These are phyloP conservation scores for Triops cancriformis DNA, from an alignment of 1,140 invertebrate species.

Conservation along the genomic window DNA sequence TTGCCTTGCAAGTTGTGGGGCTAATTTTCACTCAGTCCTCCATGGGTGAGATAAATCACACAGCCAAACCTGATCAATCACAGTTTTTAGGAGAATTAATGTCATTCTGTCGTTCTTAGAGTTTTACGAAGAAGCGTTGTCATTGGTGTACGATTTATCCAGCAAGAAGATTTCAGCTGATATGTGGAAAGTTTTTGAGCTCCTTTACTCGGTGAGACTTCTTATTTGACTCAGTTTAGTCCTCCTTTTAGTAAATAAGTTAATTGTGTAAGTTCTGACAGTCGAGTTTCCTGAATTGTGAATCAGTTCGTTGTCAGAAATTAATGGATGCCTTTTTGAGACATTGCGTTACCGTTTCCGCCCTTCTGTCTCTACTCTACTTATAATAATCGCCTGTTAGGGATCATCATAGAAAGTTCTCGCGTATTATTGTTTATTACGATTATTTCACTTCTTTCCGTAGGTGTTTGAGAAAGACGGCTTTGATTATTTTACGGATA, in stretches of 20 bases:
- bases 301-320: no score
- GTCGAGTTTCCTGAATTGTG: no score
- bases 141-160: constrained; percentile 85
- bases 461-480: constrained; percentile 86
- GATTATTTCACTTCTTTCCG: constrained; percentile 34
- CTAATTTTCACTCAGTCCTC: constrained; percentile 77
- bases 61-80: constrained; percentile 44
- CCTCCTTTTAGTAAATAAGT: background rate
- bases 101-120: constrained; percentile 81
- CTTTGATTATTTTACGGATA: constrained; percentile 94
- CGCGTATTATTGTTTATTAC: background rate
- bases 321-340: no score
- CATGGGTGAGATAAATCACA: constrained; percentile 50
- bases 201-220: constrained; percentile 60
- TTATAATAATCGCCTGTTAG: no score
- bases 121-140: constrained; percentile 93
- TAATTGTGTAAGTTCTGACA: background rate
- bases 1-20: constrained; percentile 82
- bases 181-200: constrained; percentile 92
- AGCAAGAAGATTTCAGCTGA: constrained; percentile 76
- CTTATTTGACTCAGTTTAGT: constrained; percentile 22
- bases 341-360: no score
- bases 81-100: constrained; percentile 76
- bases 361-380: no score
- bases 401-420: no score